Conservation (phyloP, 2,797 vertebrate species). For the Momotus momota region DNA sequence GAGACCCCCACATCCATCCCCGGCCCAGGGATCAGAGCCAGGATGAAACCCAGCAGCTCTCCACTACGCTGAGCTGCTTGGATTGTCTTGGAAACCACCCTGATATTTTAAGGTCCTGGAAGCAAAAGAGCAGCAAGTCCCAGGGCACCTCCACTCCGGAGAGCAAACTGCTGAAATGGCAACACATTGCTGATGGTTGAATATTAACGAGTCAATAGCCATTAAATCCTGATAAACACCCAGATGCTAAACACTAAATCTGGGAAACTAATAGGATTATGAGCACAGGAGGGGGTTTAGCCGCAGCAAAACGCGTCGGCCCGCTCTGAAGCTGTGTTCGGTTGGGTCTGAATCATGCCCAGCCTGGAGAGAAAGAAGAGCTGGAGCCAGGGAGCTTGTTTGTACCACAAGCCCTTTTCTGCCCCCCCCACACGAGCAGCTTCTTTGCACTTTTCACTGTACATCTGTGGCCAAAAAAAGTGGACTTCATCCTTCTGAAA, state of each 20-base stretch:
- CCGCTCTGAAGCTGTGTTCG: neutral
- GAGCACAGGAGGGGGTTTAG: neutral
- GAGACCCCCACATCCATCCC: neutral
- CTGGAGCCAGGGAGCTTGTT: too few species aligned
- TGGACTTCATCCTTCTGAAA: neutral
- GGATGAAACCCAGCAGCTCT: neutral
- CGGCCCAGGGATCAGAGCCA: neutral
- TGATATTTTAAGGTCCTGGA: neutral
- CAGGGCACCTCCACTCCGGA: neutral
- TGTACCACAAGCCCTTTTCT: neutral
- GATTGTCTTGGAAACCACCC: neutral
- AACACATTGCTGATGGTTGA: neutral
- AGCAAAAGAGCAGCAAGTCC: neutral
- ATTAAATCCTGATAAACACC: neutral
- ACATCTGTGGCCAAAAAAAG: neutral
- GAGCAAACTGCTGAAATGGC: neutral
- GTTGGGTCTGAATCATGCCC: neutral
- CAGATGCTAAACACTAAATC: neutral
- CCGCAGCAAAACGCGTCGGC: neutral
- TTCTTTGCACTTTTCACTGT: neutral
- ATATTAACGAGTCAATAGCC: neutral
- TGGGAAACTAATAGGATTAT: neutral
- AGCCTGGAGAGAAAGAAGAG: neutral
- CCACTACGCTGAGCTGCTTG: neutral
- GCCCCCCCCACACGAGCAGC: fast-evolving